A percentile compares a stretch with the other conserved stretches of the same genome.
Conservation (phyloP, 2,797 vertebrate species). For the Muraenolepis orangiensis region DNA sequence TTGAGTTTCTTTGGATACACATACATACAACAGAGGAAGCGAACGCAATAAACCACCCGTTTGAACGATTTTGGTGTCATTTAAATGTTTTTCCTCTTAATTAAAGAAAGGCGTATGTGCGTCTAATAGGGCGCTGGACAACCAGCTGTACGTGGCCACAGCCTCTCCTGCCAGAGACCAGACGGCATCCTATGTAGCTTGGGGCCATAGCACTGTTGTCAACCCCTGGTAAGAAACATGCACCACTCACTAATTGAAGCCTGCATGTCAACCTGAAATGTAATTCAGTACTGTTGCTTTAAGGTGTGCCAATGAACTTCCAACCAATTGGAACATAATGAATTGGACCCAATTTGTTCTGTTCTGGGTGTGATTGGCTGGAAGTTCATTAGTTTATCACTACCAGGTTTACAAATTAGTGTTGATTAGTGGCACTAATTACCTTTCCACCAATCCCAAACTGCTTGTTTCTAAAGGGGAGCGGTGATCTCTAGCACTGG, state of each 20-base stretch:
- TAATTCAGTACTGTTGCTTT: too few relatives aligned
- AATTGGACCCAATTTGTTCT: not conserved
- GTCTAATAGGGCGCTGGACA: constrained; percentile 86
- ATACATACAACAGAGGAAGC: not conserved
- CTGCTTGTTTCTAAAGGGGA: constrained; percentile 76
- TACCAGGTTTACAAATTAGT: not conserved
- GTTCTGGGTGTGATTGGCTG: not conserved
- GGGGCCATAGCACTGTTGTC: constrained; percentile 94
- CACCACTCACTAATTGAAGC: not conserved
- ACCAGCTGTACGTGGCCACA: constrained; percentile 89
- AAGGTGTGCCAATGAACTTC: too few relatives aligned
- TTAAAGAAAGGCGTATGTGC: not conserved
- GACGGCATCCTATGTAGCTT: constrained; percentile 85
- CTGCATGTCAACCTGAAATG: too few relatives aligned
- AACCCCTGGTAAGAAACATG: constrained; percentile 84
- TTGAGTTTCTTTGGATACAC: not conserved
- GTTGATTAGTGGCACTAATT: not conserved
- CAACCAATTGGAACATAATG: not conserved
- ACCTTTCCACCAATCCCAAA: not conserved
- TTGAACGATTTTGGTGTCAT: not conserved
- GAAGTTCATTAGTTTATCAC: not conserved
- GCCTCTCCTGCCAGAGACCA: constrained; percentile 91
- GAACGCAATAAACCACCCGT: not conserved
- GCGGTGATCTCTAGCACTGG: constrained; percentile 87
- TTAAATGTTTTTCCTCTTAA: not conserved